A percentile compares a stretch with the other conserved stretches of the same genome.
phyloP scores from a whole-genome alignment of 2,888 invertebrate species.

The Andrena haemorrhoa region DNA sequence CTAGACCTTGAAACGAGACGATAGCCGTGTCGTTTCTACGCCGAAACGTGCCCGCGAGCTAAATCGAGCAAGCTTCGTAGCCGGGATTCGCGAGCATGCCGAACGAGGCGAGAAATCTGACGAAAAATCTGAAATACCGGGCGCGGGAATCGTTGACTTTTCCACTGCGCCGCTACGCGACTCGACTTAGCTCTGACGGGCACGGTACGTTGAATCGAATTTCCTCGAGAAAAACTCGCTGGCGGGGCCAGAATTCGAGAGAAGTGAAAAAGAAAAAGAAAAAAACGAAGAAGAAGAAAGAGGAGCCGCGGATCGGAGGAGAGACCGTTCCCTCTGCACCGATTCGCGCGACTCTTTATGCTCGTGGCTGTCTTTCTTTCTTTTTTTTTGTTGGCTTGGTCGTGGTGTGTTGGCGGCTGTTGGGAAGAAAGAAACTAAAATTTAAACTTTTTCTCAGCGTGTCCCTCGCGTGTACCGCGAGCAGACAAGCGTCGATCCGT shows the following conservation, averaged over 20 bases:
- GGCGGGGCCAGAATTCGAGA: slow-evolving; percentile 9
- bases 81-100: neutral
- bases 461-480: slow-evolving; percentile 51
- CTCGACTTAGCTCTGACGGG: neutral
- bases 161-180: neutral
- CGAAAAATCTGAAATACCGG: too few relatives aligned
- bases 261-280: slow-evolving; percentile 21
- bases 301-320: slow-evolving; percentile 23
- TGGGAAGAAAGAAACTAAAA: slow-evolving; percentile 71
- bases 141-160: too few relatives aligned
- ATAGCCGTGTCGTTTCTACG: slow-evolving; percentile 18
- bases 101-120: too few relatives aligned
- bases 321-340: slow-evolving; percentile 1
- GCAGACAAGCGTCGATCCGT: slow-evolving; percentile 39
- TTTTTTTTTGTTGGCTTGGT: slow-evolving; percentile 80
- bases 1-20: slow-evolving; percentile 61
- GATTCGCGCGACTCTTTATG: slow-evolving; percentile 13
- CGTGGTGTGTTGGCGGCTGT: slow-evolving; percentile 83
- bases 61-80: neutral
- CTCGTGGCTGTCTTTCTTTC: slow-evolving; percentile 63
- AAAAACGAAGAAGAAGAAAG: neutral
- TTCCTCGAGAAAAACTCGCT: neutral
- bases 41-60: neutral
- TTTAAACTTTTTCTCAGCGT: slow-evolving; percentile 53
- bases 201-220: neutral